Evolutionary conservation across 1,140 invertebrate genomes (phyloP), one percentile per base, ranked within the genome.

Genomic region (Oedothorax gibbosus): DNA sequence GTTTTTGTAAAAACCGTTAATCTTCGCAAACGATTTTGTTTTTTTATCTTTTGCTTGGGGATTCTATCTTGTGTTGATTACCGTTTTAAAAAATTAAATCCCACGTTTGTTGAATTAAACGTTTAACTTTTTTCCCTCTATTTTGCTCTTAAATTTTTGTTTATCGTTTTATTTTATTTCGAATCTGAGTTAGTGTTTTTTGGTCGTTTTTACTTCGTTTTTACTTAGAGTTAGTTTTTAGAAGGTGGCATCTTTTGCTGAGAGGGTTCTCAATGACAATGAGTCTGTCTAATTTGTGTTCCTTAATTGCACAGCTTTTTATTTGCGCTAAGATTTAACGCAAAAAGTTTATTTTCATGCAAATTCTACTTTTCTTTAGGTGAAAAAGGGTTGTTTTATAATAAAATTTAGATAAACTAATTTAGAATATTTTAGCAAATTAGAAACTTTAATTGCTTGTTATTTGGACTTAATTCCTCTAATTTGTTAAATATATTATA

Each of bases 31-130:
- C 35, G 35, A 71, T 68, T 84, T 66, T 75, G 86, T 21, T 86
- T 87, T 77, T 83, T 89, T 57, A 86, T 89, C 65, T 79, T 79
- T 56, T 35, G 12, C 15, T 14, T 53, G 0, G 35, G 2, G 9
- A 12, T 10, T 62, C 53, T 72, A 8, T 51, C 51, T 57, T 73
- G 21, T 66, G 18, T 51, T 18, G 35, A 21, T 35, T 35, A 35
- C 35, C 64, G 60, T 84, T 72, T 53, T 75, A 35, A 57, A 18
- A 3, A 75, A 75, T 75, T 60, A 57, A 57, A 75, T 75, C 69
- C 8, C 69, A 53, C 69, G 69, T 71, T 71, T 71, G 69, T 71
- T 71, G 54, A 75, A 75, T 15, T 57, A 60, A n/a, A 35, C 35
- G 57, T 12, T 18, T 2, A 62, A 18, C 57, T 62, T 72, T 53